These are phyloP conservation scores for Gryllus longicercus DNA, from an alignment of 2,888 invertebrate species.

Conservation along the genomic window DNA sequence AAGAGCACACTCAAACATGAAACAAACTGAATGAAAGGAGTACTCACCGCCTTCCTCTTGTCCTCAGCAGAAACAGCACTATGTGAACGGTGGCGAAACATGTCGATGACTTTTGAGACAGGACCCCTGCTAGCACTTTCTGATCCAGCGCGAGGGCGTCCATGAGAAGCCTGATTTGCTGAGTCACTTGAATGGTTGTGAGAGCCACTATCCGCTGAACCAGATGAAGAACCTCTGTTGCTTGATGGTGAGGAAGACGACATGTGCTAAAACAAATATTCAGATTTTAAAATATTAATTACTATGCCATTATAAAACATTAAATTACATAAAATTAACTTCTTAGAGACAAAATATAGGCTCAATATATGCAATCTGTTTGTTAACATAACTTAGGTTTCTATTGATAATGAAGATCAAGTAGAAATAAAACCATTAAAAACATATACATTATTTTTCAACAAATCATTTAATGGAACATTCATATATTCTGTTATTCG, in stretches of 20 bases:
- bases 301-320: background rate
- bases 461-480: too few species aligned
- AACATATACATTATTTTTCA: too few species aligned
- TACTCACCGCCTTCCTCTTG: constrained; percentile 66
- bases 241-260: constrained; percentile 47
- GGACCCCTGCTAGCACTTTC: constrained; percentile 61
- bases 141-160: constrained; percentile 46
- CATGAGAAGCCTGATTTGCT: constrained; percentile 34
- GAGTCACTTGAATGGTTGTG: constrained; percentile 45
- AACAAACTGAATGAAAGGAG: too few species aligned
- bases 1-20: too few species aligned
- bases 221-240: constrained; percentile 41
- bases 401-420: too few species aligned
- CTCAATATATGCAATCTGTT: too few species aligned
- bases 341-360: background rate
- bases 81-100: constrained; percentile 76
- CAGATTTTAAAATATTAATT: background rate
- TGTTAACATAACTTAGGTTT: too few species aligned
- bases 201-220: constrained; percentile 41
- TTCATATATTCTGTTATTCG: too few species aligned
- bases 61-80: constrained; percentile 67
- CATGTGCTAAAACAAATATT: constrained; percentile 51
- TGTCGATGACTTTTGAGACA: constrained; percentile 88
- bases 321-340: background rate
- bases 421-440: too few species aligned